Evolutionary conservation across 37 sponge, comb jelly and placozoan genomes (phyloP).

Genomic region (Beroe forskalii): DNA sequence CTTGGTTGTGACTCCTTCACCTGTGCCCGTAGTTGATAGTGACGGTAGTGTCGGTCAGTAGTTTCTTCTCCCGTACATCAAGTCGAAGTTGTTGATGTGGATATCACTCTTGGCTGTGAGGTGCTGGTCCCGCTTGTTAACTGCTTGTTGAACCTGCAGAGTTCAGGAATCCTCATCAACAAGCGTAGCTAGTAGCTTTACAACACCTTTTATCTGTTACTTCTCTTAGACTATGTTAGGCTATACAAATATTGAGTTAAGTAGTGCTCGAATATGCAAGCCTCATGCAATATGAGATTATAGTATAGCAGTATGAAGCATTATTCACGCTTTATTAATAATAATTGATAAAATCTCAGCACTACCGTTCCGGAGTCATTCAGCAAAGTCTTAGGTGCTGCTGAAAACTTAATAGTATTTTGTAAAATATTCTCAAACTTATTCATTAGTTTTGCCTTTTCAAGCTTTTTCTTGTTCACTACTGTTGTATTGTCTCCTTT

Average conservation of each 20-base stretch:
- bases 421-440: slow-evolving; percentile 77
- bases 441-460: slow-evolving; percentile 76
- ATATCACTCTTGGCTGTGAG: slow-evolving; percentile 54
- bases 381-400: slow-evolving; percentile 4
- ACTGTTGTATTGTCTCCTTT: slow-evolving; percentile 12
- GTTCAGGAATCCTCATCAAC: not conserved
- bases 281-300: too few species aligned
- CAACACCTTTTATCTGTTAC: too few species aligned
- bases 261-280: too few species aligned
- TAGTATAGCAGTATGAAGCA: too few species aligned
- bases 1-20: too few species aligned
- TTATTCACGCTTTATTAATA: too few species aligned
- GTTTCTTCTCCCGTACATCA: slow-evolving; percentile 65
- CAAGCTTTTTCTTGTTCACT: slow-evolving; percentile 79
- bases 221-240: too few species aligned
- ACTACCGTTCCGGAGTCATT: slow-evolving; percentile 60
- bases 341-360: not conserved
- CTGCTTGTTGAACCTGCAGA: slow-evolving; percentile 49
- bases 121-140: slow-evolving; percentile 29
- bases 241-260: too few species aligned
- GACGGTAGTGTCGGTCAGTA: slow-evolving; percentile 14
- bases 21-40: slow-evolving; percentile 63
- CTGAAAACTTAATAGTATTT: slow-evolving; percentile 60
- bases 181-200: too few species aligned
- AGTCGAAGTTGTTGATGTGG: slow-evolving; percentile 44